Conservation (phyloP, 2,797 vertebrate species). For the Clarias laeviceps region DNA sequence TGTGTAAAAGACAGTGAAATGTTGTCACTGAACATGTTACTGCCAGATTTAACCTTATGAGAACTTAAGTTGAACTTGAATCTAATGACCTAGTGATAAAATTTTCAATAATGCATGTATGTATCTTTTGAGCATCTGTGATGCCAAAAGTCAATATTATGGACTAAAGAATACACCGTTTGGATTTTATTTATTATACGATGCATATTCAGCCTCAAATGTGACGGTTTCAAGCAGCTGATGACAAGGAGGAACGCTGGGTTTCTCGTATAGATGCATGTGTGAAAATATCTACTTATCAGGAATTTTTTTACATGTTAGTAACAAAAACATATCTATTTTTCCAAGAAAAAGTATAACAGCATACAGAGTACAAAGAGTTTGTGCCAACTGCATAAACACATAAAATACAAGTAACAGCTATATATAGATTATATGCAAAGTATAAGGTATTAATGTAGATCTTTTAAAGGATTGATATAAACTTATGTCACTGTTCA, state of each 20-base stretch:
- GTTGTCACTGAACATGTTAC: conserved; percentile 31
- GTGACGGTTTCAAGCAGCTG: conserved; percentile 29
- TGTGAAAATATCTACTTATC: conserved; percentile 42
- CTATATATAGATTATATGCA: conserved; percentile 38
- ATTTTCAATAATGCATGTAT: conserved; percentile 41
- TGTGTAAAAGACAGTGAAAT: conserved; percentile 24
- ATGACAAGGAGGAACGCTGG: conserved; percentile 1
- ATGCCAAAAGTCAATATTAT: conserved; percentile 51
- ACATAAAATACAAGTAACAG: conserved; percentile 39
- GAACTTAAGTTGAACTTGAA: conserved; percentile 33
- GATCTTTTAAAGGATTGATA: conserved; percentile 22
- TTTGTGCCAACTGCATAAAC: conserved; percentile 40
- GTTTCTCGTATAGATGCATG: conserved; percentile 13
- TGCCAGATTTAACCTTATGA: conserved; percentile 43
- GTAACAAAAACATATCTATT: conserved; percentile 57
- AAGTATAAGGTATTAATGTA: conserved; percentile 8
- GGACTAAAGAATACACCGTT: conserved; percentile 45
- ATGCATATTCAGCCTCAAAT: conserved; percentile 53
- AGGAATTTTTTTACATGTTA: conserved; percentile 53
- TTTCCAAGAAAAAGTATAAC: conserved; percentile 51
- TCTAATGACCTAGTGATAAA: conserved; percentile 36
- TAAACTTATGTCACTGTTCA: conserved; percentile 44
- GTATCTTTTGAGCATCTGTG: conserved; percentile 55
- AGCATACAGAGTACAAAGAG: conserved; percentile 32
- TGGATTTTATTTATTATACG: conserved; percentile 49